These are phyloP conservation scores for Dromas ardeola DNA, from an alignment of 2,113 vertebrate genomes.

Conservation along the genomic window DNA sequence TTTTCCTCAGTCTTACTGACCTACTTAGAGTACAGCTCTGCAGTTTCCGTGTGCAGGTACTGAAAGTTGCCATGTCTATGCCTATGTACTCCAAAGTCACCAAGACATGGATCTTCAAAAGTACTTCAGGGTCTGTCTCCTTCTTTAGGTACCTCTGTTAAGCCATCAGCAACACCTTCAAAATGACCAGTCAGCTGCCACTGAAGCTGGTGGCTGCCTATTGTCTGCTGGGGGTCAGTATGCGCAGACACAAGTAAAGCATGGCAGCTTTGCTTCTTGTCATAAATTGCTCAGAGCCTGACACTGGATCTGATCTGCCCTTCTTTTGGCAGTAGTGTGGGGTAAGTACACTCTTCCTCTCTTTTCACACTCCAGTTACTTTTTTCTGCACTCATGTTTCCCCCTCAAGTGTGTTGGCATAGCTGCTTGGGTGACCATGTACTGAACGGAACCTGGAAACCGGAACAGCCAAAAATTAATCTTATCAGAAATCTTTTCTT, in stretches of 20 bases:
- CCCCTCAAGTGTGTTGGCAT: background rate
- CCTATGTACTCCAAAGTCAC: background rate
- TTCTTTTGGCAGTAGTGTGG: background rate
- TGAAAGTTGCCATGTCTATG: background rate
- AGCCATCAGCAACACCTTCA: background rate
- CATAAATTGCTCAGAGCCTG: background rate
- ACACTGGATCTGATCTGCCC: background rate
- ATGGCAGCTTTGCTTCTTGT: background rate
- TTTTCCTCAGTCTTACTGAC: background rate
- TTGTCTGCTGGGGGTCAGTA: background rate
- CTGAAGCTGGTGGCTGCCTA: background rate
- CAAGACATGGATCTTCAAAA: background rate
- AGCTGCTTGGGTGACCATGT: background rate
- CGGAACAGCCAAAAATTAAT: background rate
- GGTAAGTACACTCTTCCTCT: background rate
- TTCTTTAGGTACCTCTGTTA: background rate
- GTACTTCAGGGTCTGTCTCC: background rate
- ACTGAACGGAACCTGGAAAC: background rate
- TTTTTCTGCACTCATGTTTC: background rate
- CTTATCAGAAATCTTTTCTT: background rate
- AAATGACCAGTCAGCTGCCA: background rate
- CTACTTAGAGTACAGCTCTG: background rate
- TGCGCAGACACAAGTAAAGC: background rate
- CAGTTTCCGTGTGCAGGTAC: background rate
- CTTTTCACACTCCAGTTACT: background rate